Conservation (phyloP, 1,140 invertebrate genomes). For the Solenopsis fugax region DNA sequence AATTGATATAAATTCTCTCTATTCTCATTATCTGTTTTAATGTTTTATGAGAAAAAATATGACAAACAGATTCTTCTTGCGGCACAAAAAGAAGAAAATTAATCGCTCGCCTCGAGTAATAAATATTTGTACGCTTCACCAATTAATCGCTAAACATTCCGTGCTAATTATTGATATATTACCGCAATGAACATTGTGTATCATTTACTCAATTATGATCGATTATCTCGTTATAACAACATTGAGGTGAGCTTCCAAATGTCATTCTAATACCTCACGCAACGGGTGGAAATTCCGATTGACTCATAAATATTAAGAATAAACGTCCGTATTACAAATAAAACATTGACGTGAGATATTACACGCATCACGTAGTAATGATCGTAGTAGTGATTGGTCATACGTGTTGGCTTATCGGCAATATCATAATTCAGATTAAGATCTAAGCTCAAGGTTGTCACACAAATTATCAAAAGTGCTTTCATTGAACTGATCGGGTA, state of each 20-base stretch:
- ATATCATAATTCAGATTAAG: conserved; percentile 15
- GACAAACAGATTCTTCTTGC: background rate
- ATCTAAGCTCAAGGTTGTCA: background rate
- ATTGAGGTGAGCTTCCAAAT: background rate
- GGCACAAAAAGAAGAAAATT: background rate
- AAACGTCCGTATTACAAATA: background rate
- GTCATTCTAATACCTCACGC: background rate
- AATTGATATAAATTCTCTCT: background rate
- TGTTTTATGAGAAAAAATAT: background rate
- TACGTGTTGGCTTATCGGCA: background rate
- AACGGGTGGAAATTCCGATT: conserved; percentile 10
- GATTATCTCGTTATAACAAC: background rate
- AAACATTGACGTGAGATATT: background rate
- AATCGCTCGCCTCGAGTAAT: background rate
- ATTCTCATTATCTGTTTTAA: background rate
- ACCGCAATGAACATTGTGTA: background rate
- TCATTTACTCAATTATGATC: conserved; percentile 6
- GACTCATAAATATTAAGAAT: background rate
- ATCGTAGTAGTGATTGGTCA: background rate
- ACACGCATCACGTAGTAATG: conserved; percentile 2
- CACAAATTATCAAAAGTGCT: background rate
- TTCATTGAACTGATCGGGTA: background rate
- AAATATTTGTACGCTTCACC: background rate
- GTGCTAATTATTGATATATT: background rate
- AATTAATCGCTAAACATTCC: background rate